These are phyloP conservation scores for Coptotermes formosanus DNA, from an alignment of 1,140 invertebrate species.

Conservation along the genomic window DNA sequence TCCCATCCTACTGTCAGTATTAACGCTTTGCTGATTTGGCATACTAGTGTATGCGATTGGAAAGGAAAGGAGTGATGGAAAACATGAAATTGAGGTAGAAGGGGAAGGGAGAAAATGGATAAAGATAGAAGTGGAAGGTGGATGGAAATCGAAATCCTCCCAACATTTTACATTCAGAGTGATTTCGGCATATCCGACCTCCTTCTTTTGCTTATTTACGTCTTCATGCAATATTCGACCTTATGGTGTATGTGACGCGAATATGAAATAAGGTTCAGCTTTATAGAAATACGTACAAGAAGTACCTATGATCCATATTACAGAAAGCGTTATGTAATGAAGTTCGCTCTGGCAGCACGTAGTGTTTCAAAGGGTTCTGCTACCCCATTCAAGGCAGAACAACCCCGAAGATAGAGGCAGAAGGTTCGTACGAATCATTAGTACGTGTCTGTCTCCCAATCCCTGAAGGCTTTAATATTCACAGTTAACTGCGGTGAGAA, in stretches of 20 bases:
- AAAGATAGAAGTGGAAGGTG: not conserved
- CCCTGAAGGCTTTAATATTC: too few relatives aligned
- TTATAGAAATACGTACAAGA: not conserved
- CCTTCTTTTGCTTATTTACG: not conserved
- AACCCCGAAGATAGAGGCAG: too few relatives aligned
- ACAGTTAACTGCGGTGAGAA: too few relatives aligned
- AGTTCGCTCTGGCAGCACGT: too few relatives aligned
- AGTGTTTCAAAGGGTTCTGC: too few relatives aligned
- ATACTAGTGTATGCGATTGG: not conserved
- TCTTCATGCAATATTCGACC: not conserved
- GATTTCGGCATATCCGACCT: not conserved
- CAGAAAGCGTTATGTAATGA: too few relatives aligned
- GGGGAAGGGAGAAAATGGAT: not conserved
- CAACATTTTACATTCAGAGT: not conserved
- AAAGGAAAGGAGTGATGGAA: not conserved
- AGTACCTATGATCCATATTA: too few relatives aligned
- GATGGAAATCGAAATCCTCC: not conserved
- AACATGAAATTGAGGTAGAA: not conserved
- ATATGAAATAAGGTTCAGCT: not conserved
- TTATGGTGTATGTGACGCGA: not conserved
- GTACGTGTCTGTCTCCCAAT: too few relatives aligned
- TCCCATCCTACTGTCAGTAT: too few relatives aligned
- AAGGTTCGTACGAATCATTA: too few relatives aligned
- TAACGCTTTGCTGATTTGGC: not conserved
- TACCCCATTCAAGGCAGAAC: too few relatives aligned